These are phyloP conservation scores for Sebastes cheni DNA, from an alignment of 2,797 vertebrate genomes.

Conservation along the genomic window DNA sequence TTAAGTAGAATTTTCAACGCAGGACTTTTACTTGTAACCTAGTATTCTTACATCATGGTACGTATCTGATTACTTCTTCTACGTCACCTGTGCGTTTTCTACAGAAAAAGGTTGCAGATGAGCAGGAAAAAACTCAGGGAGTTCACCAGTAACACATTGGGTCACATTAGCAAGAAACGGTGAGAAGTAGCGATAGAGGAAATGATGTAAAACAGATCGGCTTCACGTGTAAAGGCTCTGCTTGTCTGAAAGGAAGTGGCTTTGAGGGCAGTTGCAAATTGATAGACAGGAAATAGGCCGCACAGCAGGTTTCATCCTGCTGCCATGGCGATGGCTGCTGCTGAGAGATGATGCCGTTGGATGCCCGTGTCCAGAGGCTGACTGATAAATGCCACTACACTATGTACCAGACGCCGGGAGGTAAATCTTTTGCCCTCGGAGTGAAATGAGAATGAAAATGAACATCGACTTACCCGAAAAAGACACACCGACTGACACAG, in stretches of 20 bases:
- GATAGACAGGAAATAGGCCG: constrained; percentile 83
- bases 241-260: constrained; percentile 83
- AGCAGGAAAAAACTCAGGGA: not conserved
- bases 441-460: constrained; percentile 10
- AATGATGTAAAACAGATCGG: constrained; percentile 57
- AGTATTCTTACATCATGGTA: not conserved
- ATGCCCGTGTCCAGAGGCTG: constrained; percentile 35
- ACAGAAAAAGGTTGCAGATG: not conserved
- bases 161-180: constrained; percentile 37
- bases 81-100: not conserved
- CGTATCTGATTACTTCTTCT: not conserved
- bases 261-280: constrained; percentile 79
- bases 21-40: not conserved
- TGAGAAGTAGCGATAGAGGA: constrained; percentile 46
- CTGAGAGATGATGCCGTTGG: constrained; percentile 54
- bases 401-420: not conserved
- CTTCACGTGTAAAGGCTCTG: constrained; percentile 41
- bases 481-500: constrained; percentile 39
- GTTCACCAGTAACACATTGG: not conserved
- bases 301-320: constrained; percentile 67
- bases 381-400: constrained; percentile 26
- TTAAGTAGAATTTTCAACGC: not conserved
- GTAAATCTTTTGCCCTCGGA: not conserved
- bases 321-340: constrained; percentile 66
- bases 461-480: not conserved